Base-by-base conservation (phyloP, 2,888 invertebrate species). In the Noctua pronuba region DNA sequence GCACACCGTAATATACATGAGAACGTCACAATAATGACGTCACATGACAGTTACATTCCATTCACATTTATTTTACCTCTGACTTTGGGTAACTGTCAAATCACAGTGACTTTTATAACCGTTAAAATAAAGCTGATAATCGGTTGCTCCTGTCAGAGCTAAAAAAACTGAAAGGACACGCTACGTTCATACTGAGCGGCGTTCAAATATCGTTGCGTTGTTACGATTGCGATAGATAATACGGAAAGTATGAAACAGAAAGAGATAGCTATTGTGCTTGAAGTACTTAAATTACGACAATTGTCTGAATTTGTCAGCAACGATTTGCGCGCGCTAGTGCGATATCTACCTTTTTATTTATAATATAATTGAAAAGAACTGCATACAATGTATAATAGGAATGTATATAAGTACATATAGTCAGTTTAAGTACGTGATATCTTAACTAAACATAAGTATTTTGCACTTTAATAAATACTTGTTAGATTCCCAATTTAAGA, bases 401-500 rank as follows among this genome's bases (percentile, higher is more conserved):
- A 84, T 84, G 84, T 82, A 67, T 75, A 49, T 75, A 78, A 86
- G 78, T 82, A 82, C 75, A 82, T 78, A 66, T 75, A 73, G 75
- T 85, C 58, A 77, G 35, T 73, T 67, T 85, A 81, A 85, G 73
- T 75, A 85, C 77, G 41, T 65, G 16, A 66, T 55, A 46, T 55
- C 28, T 41, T 69, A 84, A 72, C 24, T 71, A 68, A 52, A 70
- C 13, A 41, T 64, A 68, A 68, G 31, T 62, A 66, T 67, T 78
- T 75, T 64, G 38, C 70, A 52, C 52, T 65, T 28, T 0, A 76
- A 52, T 65, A 76, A 84, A 71, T 76, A 73, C 44, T 67, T 71
- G 62, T 60, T 28, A 71, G 31, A 68, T 71, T 71, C 31, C 28
- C n/a, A 67, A 52, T 75, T 24, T 46, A 64, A 41, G 24, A 64